Base-by-base conservation (phyloP, 2,113 vertebrate genomes). In the Hydrolagus affinis region DNA sequence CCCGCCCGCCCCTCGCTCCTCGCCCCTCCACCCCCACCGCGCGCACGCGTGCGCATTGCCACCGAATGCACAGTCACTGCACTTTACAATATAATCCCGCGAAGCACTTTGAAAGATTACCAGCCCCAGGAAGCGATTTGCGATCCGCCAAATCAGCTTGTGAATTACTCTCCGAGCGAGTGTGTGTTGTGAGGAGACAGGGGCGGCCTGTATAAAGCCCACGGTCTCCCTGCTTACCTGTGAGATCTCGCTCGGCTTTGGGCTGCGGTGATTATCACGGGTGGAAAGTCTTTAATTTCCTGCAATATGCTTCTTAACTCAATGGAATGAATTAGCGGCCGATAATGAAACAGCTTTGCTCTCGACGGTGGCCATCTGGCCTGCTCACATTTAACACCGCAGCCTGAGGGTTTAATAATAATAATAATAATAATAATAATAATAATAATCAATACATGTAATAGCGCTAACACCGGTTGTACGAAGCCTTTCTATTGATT, bases 281-380 rank as follows among this genome's bases (percentile, higher is more conserved):
- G n/a, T n/a, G 78, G 62, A 60, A 83, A 10, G 78, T 66, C 60
- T 83, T 83, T 83, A 60, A 83, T 83, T 83, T 83, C 78, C 32
- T 60, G 60, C 78, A 83, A 83, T 83, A 83, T 83, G 78, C 32
- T 83, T 66, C 78, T 19, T 68, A 66, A 60, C 62, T 83, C 78
- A 28, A 14, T 64, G 78, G 78, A 83, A 83, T 83, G 78, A 83
- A 83, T 83, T 83, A 83, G 78, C 78, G 66, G 78, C 8, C 78
- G 66, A 25, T 83, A 83, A 83, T 83, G 78, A 83, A 83, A 83
- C 78, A 83, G 78, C 78, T 83, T 83, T 83, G 28, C 78, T 66
- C 25, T 83, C 17, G 62, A 83, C 66, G 62, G 66, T 25, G 28
- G 66, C 78, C 78, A 83, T 83, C 78, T 83, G 78, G 78, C 60